Evolutionary conservation across 35 echinoderm and acorn worm species (phyloP).

Genomic region (Holothuria glaberrima): DNA sequence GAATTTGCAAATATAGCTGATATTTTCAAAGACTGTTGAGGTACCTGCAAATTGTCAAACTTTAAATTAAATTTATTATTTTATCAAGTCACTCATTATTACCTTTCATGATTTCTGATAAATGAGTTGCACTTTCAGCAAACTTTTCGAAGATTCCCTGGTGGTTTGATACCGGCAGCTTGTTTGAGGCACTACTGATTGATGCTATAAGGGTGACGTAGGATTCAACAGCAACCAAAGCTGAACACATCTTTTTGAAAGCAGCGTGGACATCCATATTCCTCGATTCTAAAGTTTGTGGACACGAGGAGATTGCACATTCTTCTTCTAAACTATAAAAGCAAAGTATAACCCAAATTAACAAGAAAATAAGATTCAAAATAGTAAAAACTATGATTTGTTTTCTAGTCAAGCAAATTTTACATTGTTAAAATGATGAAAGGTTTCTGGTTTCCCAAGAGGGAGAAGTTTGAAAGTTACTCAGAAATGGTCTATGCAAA

Average conservation of each 20-base stretch:
- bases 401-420: not conserved
- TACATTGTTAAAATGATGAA: too few relatives aligned
- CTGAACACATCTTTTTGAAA: constrained; percentile 77
- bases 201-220: constrained; percentile 83
- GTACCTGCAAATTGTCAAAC: too few relatives aligned
- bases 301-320: constrained; percentile 86
- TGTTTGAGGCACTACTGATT: constrained; percentile 84
- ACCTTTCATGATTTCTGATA: constrained; percentile 91
- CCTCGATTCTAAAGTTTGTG: constrained; percentile 88
- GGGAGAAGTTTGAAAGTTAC: too few relatives aligned
- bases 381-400: not conserved
- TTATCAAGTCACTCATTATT: not conserved
- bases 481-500: too few relatives aligned
- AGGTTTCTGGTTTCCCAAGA: too few relatives aligned
- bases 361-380: not conserved
- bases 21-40: too few relatives aligned
- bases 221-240: constrained; percentile 78
- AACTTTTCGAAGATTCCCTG: constrained; percentile 83
- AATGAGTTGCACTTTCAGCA: constrained; percentile 65
- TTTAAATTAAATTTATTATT: too few relatives aligned
- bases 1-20: too few relatives aligned
- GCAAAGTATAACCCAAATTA: not conserved
- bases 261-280: constrained; percentile 97
- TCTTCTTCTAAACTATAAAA: constrained; percentile 95
- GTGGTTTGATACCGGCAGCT: constrained; percentile 80